Percentiles rank a stretch among this genome's conserved stretches.
Evolutionary conservation across 2,797 vertebrate species (phyloP).

Genomic region (Meda fulgida): DNA sequence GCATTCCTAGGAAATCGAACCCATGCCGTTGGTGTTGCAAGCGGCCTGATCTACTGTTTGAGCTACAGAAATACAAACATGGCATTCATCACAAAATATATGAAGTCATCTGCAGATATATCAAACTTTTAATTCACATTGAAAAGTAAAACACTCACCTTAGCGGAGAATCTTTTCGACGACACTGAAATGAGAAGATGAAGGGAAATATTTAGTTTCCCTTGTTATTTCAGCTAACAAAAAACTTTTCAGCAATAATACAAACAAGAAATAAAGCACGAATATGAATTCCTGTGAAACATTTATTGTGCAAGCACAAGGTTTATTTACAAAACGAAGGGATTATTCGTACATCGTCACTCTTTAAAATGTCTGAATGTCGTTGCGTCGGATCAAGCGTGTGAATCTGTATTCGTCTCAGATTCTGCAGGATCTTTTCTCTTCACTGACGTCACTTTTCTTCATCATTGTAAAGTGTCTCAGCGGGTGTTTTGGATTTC

Average conservation of each 20-base stretch:
- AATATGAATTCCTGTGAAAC: not conserved
- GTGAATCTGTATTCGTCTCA: no score
- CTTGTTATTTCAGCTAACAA: not conserved
- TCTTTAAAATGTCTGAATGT: not conserved
- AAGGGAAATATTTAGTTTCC: conserved; percentile 15
- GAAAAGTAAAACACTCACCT: conserved; percentile 78
- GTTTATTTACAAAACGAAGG: not conserved
- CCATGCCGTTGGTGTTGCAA: not conserved
- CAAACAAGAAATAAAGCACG: not conserved
- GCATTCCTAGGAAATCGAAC: not conserved
- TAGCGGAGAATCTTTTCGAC: conserved; percentile 95
- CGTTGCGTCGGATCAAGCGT: not conserved
- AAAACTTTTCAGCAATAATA: not conserved
- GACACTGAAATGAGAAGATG: conserved; percentile 84
- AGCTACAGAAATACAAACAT: not conserved
- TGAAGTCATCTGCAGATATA: no score
- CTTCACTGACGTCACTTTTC: no score
- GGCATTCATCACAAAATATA: not conserved
- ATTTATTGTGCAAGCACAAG: not conserved
- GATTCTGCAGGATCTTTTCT: no score
- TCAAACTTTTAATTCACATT: not conserved
- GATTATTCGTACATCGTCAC: not conserved
- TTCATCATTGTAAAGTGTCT: no score
- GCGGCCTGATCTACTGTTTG: not conserved
- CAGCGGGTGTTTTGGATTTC: not conserved